Evolutionary conservation across 1,140 invertebrate genomes (phyloP).

Genomic region (Drosophila quadrilineata): DNA sequence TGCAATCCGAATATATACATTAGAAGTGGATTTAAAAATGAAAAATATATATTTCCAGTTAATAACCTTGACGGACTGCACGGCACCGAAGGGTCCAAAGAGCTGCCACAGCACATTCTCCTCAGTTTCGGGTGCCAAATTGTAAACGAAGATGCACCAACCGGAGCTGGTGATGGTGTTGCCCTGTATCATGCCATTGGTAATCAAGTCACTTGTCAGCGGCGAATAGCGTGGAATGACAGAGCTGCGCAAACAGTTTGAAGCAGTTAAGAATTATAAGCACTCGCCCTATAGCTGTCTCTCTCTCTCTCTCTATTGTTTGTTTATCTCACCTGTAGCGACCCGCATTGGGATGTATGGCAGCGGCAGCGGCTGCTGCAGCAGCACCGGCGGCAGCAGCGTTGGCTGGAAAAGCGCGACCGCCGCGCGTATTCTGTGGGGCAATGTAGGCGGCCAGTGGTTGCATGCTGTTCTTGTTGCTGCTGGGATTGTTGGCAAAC

Average conservation of each 20-base stretch:
- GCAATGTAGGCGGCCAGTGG: slow-evolving; percentile 96
- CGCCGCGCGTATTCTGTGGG: slow-evolving; percentile 85
- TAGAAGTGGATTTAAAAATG: too few species aligned
- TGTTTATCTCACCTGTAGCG: slow-evolving; percentile 90
- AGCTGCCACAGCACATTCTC: slow-evolving; percentile 99
- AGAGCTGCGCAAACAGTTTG: slow-evolving; percentile 48
- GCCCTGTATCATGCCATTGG: slow-evolving; percentile 92
- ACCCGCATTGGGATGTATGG: slow-evolving; percentile 92
- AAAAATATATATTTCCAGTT: background rate
- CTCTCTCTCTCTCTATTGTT: background rate
- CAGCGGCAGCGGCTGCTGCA: slow-evolving; percentile 84
- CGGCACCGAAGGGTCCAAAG: slow-evolving; percentile 99
- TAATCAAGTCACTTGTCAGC: slow-evolving; percentile 94
- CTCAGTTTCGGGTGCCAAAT: slow-evolving; percentile 98
- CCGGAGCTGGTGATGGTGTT: slow-evolving; percentile 90
- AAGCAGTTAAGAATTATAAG: background rate
- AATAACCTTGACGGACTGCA: slow-evolving; percentile 95
- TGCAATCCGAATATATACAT: slow-evolving; percentile 31
- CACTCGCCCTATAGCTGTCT: too few species aligned
- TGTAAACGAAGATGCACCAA: slow-evolving; percentile 99
- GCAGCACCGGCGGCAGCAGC: slow-evolving; percentile 83
- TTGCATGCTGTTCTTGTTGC: slow-evolving; percentile 95
- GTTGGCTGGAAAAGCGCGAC: slow-evolving; percentile 90
- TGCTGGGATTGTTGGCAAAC: slow-evolving; percentile 99
- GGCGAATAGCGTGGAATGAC: slow-evolving; percentile 91